Conservation (phyloP, 2,113 vertebrate genomes). For the Eubucco bourcierii region DNA sequence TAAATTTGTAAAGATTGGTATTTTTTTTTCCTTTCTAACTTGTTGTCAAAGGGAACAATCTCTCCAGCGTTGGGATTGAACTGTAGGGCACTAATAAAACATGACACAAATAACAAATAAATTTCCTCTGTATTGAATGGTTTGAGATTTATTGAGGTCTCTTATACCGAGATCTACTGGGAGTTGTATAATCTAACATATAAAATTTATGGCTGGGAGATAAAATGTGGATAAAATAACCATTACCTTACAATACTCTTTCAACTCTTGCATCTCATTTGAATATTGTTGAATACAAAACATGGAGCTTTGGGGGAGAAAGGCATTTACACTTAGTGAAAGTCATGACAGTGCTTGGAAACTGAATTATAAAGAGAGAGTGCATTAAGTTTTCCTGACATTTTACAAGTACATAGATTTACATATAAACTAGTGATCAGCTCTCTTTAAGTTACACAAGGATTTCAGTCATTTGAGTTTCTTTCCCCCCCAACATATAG, state of each 20-base stretch:
- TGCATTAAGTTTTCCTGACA: slow-evolving; percentile 15
- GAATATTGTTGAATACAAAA: slow-evolving; percentile 39
- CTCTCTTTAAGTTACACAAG: not conserved
- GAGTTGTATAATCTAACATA: slow-evolving; percentile 30
- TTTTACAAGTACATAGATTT: slow-evolving; percentile 45
- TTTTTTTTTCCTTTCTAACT: slow-evolving; percentile 17
- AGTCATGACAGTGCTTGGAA: slow-evolving; percentile 29
- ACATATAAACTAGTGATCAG: slow-evolving; percentile 10
- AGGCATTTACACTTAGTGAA: not conserved
- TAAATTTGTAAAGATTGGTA: not conserved
- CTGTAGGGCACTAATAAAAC: slow-evolving; percentile 63
- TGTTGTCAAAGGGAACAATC: not conserved
- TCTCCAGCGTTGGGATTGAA: slow-evolving; percentile 39
- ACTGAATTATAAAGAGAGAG: not conserved
- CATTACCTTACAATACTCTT: slow-evolving; percentile 51
- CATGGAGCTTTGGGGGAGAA: not conserved
- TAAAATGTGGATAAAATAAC: slow-evolving; percentile 61
- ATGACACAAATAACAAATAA: slow-evolving; percentile 64
- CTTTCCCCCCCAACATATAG: not conserved
- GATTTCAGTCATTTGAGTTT: not conserved
- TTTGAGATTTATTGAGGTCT: slow-evolving; percentile 60
- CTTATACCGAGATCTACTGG: slow-evolving; percentile 52
- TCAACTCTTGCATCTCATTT: slow-evolving; percentile 44
- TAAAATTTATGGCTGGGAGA: slow-evolving; percentile 28
- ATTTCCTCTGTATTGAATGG: slow-evolving; percentile 47